A percentile compares a stretch with the other conserved stretches of the same genome.
Conservation (phyloP, 2,113 vertebrate species). For the Tenebrosternarchus preto region DNA sequence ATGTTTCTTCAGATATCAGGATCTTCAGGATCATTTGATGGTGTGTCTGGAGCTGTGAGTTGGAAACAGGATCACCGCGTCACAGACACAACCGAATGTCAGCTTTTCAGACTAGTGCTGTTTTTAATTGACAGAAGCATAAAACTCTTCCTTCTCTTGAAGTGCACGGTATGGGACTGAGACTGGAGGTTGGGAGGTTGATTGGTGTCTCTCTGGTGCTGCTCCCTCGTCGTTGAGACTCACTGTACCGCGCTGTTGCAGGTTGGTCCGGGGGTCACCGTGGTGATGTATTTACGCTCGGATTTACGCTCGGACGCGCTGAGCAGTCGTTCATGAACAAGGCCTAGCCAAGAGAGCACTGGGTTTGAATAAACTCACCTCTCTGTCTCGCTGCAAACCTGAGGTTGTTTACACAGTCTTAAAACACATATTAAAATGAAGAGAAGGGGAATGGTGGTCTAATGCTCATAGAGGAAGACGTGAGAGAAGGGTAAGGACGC, state of each 20-base stretch:
- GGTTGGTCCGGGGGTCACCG: no score
- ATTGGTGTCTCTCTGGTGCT: no score
- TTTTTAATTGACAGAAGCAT: not conserved
- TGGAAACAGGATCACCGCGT: no score
- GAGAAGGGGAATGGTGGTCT: conserved; percentile 58
- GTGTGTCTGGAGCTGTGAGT: not conserved
- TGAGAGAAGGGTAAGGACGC: conserved; percentile 62
- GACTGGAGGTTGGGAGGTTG: no score
- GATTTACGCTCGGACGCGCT: not conserved
- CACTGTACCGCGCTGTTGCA: no score
- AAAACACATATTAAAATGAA: conserved; percentile 68
- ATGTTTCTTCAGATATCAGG: not conserved
- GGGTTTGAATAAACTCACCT: conserved; percentile 37
- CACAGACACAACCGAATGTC: no score
- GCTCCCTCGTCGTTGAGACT: no score
- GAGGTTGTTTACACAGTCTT: conserved; percentile 74
- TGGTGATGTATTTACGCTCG: no score
- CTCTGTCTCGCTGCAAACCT: not conserved
- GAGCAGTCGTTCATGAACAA: conserved; percentile 31
- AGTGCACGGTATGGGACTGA: no score
- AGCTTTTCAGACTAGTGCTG: no score
- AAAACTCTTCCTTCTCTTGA: no score
- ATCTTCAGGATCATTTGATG: no score
- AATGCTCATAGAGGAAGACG: conserved; percentile 62
- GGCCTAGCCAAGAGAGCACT: conserved; percentile 21